Evolutionary conservation across 2,888 invertebrate genomes (phyloP).

Genomic region (Meganola albula): DNA sequence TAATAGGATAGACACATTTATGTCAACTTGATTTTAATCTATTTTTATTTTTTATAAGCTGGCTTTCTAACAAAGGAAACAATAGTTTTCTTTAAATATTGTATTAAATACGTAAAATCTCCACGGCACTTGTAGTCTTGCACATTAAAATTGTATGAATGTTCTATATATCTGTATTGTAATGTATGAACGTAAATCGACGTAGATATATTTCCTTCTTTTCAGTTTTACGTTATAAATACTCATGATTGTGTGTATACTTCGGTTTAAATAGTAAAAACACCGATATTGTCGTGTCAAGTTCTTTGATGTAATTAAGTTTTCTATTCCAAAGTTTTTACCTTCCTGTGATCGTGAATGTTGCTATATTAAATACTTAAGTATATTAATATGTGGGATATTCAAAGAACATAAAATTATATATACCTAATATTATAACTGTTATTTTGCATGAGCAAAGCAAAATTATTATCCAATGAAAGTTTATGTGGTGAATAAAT

Average conservation of each 20-base stretch:
- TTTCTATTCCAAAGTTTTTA: conserved; percentile 73
- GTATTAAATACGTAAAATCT: no score
- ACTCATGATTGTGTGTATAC: conserved; percentile 49
- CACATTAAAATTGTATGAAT: conserved; percentile 29
- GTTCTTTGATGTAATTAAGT: conserved; percentile 56
- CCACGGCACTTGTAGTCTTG: no score
- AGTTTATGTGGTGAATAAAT: conserved; percentile 76
- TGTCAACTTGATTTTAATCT: no score
- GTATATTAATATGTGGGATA: conserved; percentile 62
- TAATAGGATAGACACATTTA: no score
- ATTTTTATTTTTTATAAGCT: no score
- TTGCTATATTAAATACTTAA: no score
- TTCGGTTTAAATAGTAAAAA: conserved; percentile 61
- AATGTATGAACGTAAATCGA: no score
- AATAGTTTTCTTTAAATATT: no score
- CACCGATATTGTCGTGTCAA: conserved; percentile 57
- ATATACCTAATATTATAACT: conserved; percentile 62
- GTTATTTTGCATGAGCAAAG: conserved; percentile 68
- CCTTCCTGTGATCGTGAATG: conserved; percentile 74
- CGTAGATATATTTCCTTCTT: conserved; percentile 31
- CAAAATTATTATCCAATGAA: conserved; percentile 37
- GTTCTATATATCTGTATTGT: conserved; percentile 20
- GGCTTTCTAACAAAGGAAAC: no score
- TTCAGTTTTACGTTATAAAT: conserved; percentile 44
- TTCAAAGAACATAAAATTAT: conserved; percentile 58